A percentile compares a stretch with the other conserved stretches of the same genome.
phyloP scores from a whole-genome alignment of 2,888 invertebrate genomes.

The Thymelicus lineola region DNA sequence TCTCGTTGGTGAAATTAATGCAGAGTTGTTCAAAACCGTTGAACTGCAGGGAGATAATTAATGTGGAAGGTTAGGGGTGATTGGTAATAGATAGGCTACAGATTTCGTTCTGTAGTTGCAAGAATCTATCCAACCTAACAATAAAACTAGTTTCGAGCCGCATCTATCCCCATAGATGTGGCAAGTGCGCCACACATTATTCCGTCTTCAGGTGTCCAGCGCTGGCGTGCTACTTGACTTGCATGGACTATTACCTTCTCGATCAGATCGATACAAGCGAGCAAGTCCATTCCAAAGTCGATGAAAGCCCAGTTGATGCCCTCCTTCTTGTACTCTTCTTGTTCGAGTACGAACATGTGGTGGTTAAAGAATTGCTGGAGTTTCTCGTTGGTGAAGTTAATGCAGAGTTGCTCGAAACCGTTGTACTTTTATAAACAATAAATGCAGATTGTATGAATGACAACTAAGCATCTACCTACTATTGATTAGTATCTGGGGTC shows the following conservation, averaged over 20 bases:
- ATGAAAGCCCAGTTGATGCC: constrained; percentile 98
- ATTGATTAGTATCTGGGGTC: constrained; percentile 60
- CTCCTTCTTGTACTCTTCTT: constrained; percentile 97
- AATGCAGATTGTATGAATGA: constrained; percentile 60
- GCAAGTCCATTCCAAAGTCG: constrained; percentile 98
- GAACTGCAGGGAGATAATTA: constrained; percentile 87
- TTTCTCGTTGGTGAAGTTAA: constrained; percentile 99
- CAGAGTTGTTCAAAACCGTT: constrained; percentile 99
- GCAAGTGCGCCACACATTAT: constrained; percentile 47
- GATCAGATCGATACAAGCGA: constrained; percentile 97
- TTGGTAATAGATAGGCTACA: constrained; percentile 64
- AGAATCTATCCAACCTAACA: constrained; percentile 41
- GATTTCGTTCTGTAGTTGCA: constrained; percentile 72
- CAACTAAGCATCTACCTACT: constrained; percentile 53
- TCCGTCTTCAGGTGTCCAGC: constrained; percentile 54
- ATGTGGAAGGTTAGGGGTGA: constrained; percentile 70
- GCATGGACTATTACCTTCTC: constrained; percentile 91
- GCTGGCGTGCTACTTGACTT: constrained; percentile 45
- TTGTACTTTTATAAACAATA: constrained; percentile 89
- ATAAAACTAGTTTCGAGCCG: constrained; percentile 40
- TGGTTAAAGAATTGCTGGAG: constrained; percentile 99
- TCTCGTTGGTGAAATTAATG: constrained; percentile 99
- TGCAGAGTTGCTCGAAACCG: constrained; percentile 99
- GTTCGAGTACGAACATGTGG: constrained; percentile 98
- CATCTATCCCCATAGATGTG: constrained; percentile 53